Percentiles rank a stretch among this genome's conserved stretches.
Conservation (phyloP, 2,797 vertebrate species). For the Perodicticus potto region DNA sequence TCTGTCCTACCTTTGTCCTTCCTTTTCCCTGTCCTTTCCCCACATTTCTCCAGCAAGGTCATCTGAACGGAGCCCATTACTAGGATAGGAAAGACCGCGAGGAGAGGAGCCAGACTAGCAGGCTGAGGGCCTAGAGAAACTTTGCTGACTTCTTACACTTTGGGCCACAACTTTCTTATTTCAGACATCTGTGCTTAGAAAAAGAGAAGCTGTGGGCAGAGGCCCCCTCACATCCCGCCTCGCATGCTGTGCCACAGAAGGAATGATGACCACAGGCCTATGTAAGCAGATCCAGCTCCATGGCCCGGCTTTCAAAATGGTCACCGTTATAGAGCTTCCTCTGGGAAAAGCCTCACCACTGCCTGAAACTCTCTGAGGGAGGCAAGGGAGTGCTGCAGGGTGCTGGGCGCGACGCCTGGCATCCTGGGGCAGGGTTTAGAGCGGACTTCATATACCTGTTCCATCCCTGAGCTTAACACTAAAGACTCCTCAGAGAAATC, state of each 20-base stretch:
- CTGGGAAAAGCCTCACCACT: not conserved
- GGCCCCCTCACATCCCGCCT: slow-evolving; percentile 35
- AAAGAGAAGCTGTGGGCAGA: slow-evolving; percentile 28
- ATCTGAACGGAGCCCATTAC: not conserved
- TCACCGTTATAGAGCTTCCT: not conserved
- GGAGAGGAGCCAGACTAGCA: not conserved
- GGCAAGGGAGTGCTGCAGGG: not conserved
- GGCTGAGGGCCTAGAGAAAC: not conserved
- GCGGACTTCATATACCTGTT: not conserved
- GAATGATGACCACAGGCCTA: not conserved
- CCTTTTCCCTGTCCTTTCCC: not conserved
- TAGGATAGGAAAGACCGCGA: not conserved
- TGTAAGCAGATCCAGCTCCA: not conserved
- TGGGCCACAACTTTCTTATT: slow-evolving; percentile 39
- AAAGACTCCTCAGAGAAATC: not conserved
- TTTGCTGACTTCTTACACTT: slow-evolving; percentile 19
- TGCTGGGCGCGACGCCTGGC: too few species aligned
- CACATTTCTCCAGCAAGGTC: not conserved
- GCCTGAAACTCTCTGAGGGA: not conserved
- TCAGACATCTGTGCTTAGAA: slow-evolving; percentile 27
- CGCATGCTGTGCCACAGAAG: not conserved
- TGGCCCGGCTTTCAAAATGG: not conserved
- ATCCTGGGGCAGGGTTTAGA: not conserved
- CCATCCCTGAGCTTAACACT: not conserved
- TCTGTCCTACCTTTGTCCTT: not conserved